Base-by-base conservation (phyloP, 1,140 invertebrate species). In the Cephus cinctus region DNA sequence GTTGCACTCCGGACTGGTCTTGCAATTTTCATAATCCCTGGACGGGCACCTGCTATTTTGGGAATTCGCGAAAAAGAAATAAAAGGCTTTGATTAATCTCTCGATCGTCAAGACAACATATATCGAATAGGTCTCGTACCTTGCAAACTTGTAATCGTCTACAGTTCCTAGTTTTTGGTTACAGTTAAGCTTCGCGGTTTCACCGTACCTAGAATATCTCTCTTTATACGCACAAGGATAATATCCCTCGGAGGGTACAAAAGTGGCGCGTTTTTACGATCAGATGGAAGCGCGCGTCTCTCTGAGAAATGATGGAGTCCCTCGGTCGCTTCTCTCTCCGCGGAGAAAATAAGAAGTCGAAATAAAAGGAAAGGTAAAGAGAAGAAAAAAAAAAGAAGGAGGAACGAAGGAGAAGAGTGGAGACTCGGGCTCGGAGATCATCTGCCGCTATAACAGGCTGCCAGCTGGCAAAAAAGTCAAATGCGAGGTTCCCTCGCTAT, bases 381-480 rank as follows among this genome's bases (percentile, higher is more conserved):
- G 5, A 35, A 22, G 21, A 14, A 19, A 35, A 53, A 21, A 25
- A 21, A 19, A 25, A 43, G 38, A 18, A n/a, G n/a, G n/a, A n/a
- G 57, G 47, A 43, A 47, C 56, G 35, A 56, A 43, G 56, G 52
- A 48, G 41, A 43, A 49, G 51, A 52, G 41, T 9, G 16, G 11
- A 61, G 45, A 58, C 57, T 50, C 47, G 50, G 9, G 56, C 63
- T 65, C 65, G 68, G 57, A 73, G 67, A 74, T 76, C 65, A 73
- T 75, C 69, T 71, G 66, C 67, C 62, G 65, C 64, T 72, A 69
- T 73, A 74, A 69, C 67, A 73, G 67, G 63, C 69, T 70, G 71
- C 65, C 69, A 75, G 68, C 68, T 74, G 71, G 71, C 68, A 76
- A 76, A 75, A 76, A 75, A 75, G 71, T 72, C 62, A 70, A 75